These are phyloP conservation scores for Theocolax elegans DNA, from an alignment of 1,140 invertebrate genomes.

Conservation along the genomic window DNA sequence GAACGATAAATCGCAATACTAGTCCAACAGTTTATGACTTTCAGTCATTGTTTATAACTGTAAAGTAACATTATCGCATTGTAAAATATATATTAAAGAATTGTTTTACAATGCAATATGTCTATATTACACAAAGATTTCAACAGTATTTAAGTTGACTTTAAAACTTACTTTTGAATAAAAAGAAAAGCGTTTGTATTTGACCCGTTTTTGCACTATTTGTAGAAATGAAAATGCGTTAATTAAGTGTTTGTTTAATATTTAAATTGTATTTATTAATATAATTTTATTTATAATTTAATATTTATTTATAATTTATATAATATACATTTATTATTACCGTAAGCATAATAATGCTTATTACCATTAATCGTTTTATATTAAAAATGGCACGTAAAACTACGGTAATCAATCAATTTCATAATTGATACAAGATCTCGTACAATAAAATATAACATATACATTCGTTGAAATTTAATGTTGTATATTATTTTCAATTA, in stretches of 20 bases:
- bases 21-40: slow-evolving; percentile 20
- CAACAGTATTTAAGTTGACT: slow-evolving; percentile 18
- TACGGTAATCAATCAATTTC: background rate
- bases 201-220: slow-evolving; percentile 15
- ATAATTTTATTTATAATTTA: no score
- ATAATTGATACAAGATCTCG: slow-evolving; percentile 9
- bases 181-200: slow-evolving; percentile 15
- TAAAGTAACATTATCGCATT: slow-evolving; percentile 14
- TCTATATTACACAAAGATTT: slow-evolving; percentile 12
- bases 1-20: slow-evolving; percentile 12
- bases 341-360: no score
- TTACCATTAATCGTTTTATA: slow-evolving; percentile 2
- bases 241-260: no score
- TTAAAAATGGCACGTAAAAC: background rate
- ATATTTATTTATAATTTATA: no score
- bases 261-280: no score
- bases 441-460: background rate
- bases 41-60: slow-evolving; percentile 25
- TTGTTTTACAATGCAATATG: background rate
- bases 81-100: slow-evolving; percentile 27
- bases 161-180: background rate
- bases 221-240: background rate
- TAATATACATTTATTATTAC: no score
- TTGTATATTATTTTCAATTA: no score
- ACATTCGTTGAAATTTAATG: slow-evolving; percentile 10